Percentiles rank a stretch among this genome's conserved stretches.
phyloP scores from a whole-genome alignment of 2,888 invertebrate species.

The Mycalesis mineus region DNA sequence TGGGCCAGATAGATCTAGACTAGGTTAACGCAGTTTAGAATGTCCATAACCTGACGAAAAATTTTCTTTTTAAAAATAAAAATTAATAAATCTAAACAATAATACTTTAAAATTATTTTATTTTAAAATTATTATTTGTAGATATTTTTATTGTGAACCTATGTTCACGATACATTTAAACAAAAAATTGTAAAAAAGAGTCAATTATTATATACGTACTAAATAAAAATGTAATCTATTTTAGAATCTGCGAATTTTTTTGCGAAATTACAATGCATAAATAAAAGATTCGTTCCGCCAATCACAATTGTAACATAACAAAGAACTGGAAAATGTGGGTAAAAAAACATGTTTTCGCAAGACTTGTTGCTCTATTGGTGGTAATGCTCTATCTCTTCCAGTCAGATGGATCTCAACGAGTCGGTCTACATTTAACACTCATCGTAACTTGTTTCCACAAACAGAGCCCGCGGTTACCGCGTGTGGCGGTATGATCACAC shows the following conservation, averaged over 20 bases:
- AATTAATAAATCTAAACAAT: too few relatives aligned
- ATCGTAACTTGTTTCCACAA: conserved; percentile 67
- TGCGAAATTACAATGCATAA: neutral
- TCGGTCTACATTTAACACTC: conserved; percentile 67
- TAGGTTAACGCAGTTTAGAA: too few relatives aligned
- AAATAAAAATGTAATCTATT: conserved; percentile 22
- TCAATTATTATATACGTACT: too few relatives aligned
- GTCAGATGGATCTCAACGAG: conserved; percentile 24
- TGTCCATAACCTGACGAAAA: too few relatives aligned
- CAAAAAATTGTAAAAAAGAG: too few relatives aligned
- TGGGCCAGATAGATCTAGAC: too few relatives aligned
- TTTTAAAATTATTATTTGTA: too few relatives aligned
- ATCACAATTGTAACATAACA: neutral
- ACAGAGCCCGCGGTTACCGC: conserved; percentile 49
- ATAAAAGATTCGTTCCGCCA: neutral
- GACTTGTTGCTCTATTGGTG: conserved; percentile 15
- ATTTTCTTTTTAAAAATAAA: too few relatives aligned
- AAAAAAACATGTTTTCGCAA: neutral
- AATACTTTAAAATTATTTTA: too few relatives aligned
- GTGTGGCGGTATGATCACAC: conserved; percentile 65
- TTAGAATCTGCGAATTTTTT: neutral
- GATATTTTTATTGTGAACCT: too few relatives aligned
- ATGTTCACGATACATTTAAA: too few relatives aligned
- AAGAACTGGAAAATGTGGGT: neutral
- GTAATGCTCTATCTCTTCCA: conserved; percentile 38